phyloP scores from a whole-genome alignment of 2,113 vertebrate genomes.

The Ceyx margarethae region DNA sequence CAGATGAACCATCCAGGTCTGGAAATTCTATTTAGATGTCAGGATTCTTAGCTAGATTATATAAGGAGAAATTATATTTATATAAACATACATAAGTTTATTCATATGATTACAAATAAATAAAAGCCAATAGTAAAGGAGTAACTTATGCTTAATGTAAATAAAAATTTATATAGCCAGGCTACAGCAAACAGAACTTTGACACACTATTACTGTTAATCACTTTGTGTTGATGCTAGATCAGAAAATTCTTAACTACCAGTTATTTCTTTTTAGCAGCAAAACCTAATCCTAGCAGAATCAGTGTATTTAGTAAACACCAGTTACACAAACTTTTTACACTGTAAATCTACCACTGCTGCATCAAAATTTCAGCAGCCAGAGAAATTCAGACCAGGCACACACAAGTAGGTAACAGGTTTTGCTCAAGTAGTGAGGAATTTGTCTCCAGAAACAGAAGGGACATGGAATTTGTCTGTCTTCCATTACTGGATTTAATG shows the following conservation, averaged over 20 bases:
- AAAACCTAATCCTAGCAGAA: not conserved
- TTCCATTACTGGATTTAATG: not conserved
- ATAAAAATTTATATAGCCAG: not conserved
- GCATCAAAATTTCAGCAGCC: not conserved
- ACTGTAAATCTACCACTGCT: not conserved
- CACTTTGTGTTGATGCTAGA: not conserved
- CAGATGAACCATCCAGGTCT: not conserved
- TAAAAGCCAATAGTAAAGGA: not conserved
- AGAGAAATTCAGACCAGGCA: not conserved
- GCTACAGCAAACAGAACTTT: not conserved
- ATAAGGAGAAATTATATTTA: not conserved
- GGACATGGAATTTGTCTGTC: constrained; percentile 27
- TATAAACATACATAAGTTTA: not conserved
- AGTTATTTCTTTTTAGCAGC: not conserved
- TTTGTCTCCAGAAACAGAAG: constrained; percentile 51
- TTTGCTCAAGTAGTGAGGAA: not conserved
- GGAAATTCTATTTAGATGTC: not conserved
- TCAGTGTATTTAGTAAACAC: not conserved
- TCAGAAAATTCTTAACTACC: not conserved
- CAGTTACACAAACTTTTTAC: not conserved
- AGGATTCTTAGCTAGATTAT: not conserved
- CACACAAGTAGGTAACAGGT: not conserved
- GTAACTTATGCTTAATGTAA: not conserved
- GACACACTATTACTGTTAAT: not conserved
- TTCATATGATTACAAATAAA: not conserved